Percentiles rank a stretch among this genome's conserved stretches.
Evolutionary conservation across 2,888 invertebrate genomes (phyloP).

Genomic region (Odontocerum albicorne): DNA sequence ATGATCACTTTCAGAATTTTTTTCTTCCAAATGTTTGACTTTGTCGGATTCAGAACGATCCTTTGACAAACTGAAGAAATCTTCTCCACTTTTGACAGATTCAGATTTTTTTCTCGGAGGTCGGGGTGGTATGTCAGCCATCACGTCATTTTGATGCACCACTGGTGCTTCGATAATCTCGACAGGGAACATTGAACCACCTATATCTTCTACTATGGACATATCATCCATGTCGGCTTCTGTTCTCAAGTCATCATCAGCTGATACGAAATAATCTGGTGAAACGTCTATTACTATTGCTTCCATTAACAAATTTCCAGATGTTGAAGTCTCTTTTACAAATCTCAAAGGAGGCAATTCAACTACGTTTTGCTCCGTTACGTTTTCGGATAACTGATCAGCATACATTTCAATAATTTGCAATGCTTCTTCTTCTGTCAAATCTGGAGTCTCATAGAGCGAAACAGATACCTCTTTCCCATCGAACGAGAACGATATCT

Average conservation of each 20-base stretch:
- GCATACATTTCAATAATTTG: constrained; percentile 95
- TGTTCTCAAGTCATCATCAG: constrained; percentile 79
- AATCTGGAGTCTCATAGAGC: constrained; percentile 87
- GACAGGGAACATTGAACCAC: constrained; percentile 39
- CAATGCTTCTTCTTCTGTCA: constrained; percentile 88
- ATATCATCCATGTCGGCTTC: constrained; percentile 87
- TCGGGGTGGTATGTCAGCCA: constrained; percentile 58
- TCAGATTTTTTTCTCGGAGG: constrained; percentile 68
- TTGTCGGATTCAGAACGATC: constrained; percentile 63
- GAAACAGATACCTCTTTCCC: constrained; percentile 91
- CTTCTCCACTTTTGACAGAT: constrained; percentile 61
- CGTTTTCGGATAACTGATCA: constrained; percentile 87
- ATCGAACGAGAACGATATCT: constrained; percentile 88
- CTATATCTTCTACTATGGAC: constrained; percentile 75
- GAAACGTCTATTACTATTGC: constrained; percentile 89
- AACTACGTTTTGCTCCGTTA: constrained; percentile 80
- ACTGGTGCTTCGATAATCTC: constrained; percentile 18
- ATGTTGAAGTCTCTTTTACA: constrained; percentile 85
- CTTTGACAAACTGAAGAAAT: constrained; percentile 65
- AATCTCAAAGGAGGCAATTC: constrained; percentile 86
- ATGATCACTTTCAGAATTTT: constrained; percentile 62
- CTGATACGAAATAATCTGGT: constrained; percentile 79
- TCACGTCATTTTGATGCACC: constrained; percentile 46
- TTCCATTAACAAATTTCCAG: constrained; percentile 86
- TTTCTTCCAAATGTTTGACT: constrained; percentile 62